A percentile compares a stretch with the other conserved stretches of the same genome.
Evolutionary conservation across 1,140 invertebrate species (phyloP).

Genomic region (Pemphigus obesinymphae): DNA sequence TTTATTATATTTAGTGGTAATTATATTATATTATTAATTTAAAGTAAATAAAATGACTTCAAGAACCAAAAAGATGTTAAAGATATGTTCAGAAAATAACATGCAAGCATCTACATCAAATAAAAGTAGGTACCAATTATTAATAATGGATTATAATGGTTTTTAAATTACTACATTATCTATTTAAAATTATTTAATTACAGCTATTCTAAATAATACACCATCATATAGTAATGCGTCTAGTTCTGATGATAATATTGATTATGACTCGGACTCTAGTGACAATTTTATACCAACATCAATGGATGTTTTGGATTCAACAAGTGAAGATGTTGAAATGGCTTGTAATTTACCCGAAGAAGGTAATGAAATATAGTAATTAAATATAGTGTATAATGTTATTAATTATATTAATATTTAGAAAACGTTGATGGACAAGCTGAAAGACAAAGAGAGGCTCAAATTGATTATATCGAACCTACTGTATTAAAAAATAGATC

Average conservation of each 20-base stretch:
- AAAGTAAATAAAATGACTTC: slow-evolving; percentile 76
- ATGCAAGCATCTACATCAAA: not conserved
- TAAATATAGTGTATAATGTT: too few species aligned
- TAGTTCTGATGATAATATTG: not conserved
- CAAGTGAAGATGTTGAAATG: not conserved
- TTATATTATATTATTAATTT: too few species aligned
- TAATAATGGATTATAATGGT: not conserved
- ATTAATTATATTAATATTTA: not conserved
- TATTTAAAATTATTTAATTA: too few species aligned
- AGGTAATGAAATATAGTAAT: too few species aligned
- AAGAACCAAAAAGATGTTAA: slow-evolving; percentile 13
- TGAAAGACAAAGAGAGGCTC: not conserved
- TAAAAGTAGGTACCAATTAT: not conserved
- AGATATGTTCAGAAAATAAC: not conserved
- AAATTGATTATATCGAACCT: not conserved
- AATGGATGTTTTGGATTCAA: not conserved
- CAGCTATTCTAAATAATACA: too few species aligned
- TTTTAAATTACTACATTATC: not conserved
- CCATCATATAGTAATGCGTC: too few species aligned
- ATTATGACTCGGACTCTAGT: not conserved
- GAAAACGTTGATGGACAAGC: not conserved
- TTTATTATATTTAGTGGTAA: too few species aligned
- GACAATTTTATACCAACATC: not conserved
- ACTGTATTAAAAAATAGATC: not conserved
- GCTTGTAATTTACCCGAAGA: too few species aligned